Evolutionary conservation across 2,797 vertebrate species (phyloP), one percentile per base, ranked within the genome.

Genomic region (Geotrypetes seraphini): DNA sequence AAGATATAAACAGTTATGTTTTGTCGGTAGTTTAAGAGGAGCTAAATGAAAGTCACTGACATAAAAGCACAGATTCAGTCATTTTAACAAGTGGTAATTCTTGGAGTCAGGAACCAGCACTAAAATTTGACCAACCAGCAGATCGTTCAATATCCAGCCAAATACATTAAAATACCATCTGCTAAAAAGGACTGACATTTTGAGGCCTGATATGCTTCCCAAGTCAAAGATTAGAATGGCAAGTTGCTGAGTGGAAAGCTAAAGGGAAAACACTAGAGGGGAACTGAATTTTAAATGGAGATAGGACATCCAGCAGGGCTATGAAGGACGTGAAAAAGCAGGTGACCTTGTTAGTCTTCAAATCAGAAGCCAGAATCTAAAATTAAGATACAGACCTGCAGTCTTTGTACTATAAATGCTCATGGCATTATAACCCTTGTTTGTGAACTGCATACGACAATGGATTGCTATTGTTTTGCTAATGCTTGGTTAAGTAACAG

Each of bases 121-220:
- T 46, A 22, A 46, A n/a, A 38, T 39, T 22, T 35, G 43, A 47
- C 43, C 31, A 31, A 47, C 31, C 31, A 34, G 22, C 10, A 39
- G 43, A 25, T 27, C 30, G 26, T 47, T 43, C 43, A 39, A 46
- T 39, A 47, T 24, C 17, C 31, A 25, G 31, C 26, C 20, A 33
- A 47, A 47, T 39, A 39, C 47, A 47, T 47, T 34, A 39, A 39
- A 39, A 33, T 47, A 47, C 43, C 43, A 47, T 47, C 28, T 49
- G 18, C 17, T 15, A 45, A 46, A 53, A 53, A n/a, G 23, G 10
- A 18, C 17, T 33, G 38, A 33, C 26, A 60, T 46, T 46, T 11
- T 10, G 14, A 33, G 36, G 9, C 28, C 1, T 1, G 16, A 20
- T 19, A 28, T 7, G 18, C 24, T 6, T 28, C 46, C 36, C 18